Evolutionary conservation across 2,797 vertebrate genomes (phyloP), one percentile per base, ranked within the genome.

Genomic region (Molothrus ater): DNA sequence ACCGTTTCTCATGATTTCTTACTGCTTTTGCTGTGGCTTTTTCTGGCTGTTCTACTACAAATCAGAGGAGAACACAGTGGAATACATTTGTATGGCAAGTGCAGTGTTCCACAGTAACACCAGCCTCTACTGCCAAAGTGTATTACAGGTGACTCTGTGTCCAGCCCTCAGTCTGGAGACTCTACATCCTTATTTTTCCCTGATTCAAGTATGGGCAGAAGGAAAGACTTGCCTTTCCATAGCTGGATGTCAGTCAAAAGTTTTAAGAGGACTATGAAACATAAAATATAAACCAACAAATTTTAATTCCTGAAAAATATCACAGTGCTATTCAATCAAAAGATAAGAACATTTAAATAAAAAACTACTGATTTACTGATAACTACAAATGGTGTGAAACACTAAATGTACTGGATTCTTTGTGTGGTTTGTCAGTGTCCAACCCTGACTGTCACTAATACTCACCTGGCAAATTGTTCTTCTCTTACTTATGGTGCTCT

Each of bases 1-100:
- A 54, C 51, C 54, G 34, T 81, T 96, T 91, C 85, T 93, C 51
- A 34, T 91, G 31, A 91, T 93, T 94, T 96, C 86, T 86, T 82
- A 38, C 81, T 40, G 19, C 63, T 82, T 91, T 70, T 19, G 9
- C 34, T 84, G 57, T 43, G 50, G 25, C 17, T 72, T 84, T 68
- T 85, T 74, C 82, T 47, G 12, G 18, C 51, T 74, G 12, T 69
- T 92, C 24, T 73, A 18, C 64, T 80, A 80, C 65, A 93, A 92
- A 96, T 51, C 56, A 75, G 56, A 69, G 65, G 36, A 83, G 88
- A 93, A 61, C 63, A 73, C 48, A n/a, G 18, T 54, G 50, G 69
- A 91, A 92, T 95, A 64, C 9, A 60, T 90, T 71, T 76, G 48
- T 57, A 57, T 71, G 40, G 36, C 7, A 22, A 90, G 34, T 57